Conservation (phyloP, 2,797 vertebrate genomes). For the Caiman crocodilus region DNA sequence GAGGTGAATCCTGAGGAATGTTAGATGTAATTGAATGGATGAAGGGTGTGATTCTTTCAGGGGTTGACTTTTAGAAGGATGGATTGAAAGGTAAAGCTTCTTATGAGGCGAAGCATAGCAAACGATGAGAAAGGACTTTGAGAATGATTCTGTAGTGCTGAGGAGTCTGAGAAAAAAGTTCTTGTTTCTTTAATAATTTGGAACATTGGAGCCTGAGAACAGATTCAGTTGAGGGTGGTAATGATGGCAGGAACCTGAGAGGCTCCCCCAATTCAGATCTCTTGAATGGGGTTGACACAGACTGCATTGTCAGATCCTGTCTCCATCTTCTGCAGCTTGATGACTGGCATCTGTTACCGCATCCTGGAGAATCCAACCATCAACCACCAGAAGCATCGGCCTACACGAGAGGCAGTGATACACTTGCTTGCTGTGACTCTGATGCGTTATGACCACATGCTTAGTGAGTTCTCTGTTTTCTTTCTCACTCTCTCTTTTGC, state of each 20-base stretch:
- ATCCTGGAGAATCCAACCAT: constrained; percentile 94
- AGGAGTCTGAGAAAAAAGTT: background rate
- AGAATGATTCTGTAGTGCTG: background rate
- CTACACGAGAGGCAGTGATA: constrained; percentile 88
- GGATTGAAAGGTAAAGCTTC: background rate
- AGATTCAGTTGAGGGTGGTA: background rate
- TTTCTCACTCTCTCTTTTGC: background rate
- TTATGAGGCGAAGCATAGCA: background rate
- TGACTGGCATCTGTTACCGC: constrained; percentile 94
- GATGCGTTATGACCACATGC: constrained; percentile 90
- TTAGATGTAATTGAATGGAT: background rate
- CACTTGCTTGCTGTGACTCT: constrained; percentile 91
- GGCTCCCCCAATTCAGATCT: background rate
- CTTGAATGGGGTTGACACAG: background rate
- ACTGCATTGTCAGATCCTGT: background rate
- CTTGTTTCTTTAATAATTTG: background rate
- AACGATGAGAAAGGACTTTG: background rate
- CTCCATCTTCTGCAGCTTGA: constrained; percentile 83
- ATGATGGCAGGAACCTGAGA: background rate
- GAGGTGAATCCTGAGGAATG: background rate
- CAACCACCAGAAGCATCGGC: constrained; percentile 88
- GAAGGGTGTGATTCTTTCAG: background rate
- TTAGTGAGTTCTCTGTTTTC: constrained; percentile 85
- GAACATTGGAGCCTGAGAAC: background rate
- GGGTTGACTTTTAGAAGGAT: background rate